These are phyloP conservation scores for Morus bassanus DNA, from an alignment of 2,797 vertebrate species.

Conservation along the genomic window DNA sequence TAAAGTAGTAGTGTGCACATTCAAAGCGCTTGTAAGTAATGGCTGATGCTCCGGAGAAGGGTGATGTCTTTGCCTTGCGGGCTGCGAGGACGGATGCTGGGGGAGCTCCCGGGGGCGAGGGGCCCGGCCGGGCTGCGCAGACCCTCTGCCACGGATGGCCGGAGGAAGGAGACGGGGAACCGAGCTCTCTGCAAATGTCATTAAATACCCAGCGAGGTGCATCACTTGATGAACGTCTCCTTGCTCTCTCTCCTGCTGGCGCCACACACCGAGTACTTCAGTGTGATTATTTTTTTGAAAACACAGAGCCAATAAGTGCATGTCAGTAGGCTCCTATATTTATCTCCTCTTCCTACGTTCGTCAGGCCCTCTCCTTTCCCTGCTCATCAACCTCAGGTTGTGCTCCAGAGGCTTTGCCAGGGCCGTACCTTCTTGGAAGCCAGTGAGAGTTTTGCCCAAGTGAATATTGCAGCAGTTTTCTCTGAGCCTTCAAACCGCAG, in stretches of 20 bases:
- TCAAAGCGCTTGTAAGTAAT: neutral
- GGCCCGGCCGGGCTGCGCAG: neutral
- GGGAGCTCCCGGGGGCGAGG: neutral
- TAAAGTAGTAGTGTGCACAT: fast-evolving
- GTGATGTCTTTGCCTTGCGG: fast-evolving
- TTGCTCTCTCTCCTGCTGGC: neutral
- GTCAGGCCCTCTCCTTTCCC: neutral
- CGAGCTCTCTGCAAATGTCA: neutral
- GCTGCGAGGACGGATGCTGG: neutral
- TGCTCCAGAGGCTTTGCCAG: neutral
- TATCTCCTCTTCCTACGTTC: neutral
- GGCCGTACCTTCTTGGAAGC: neutral
- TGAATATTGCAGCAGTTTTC: neutral
- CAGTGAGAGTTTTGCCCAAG: neutral
- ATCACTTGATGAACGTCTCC: fast-evolving
- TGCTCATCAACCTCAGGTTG: neutral
- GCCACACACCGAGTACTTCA: fast-evolving
- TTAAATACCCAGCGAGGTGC: neutral
- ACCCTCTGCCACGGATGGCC: neutral
- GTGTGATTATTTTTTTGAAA: neutral
- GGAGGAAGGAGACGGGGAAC: neutral
- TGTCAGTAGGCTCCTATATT: fast-evolving
- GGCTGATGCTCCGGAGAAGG: neutral
- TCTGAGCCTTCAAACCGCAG: too few species aligned
- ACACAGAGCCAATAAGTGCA: fast-evolving